Evolutionary conservation across 2,888 invertebrate genomes (phyloP), one percentile per base, ranked within the genome.

Genomic region (Dichetophora obliterata): DNA sequence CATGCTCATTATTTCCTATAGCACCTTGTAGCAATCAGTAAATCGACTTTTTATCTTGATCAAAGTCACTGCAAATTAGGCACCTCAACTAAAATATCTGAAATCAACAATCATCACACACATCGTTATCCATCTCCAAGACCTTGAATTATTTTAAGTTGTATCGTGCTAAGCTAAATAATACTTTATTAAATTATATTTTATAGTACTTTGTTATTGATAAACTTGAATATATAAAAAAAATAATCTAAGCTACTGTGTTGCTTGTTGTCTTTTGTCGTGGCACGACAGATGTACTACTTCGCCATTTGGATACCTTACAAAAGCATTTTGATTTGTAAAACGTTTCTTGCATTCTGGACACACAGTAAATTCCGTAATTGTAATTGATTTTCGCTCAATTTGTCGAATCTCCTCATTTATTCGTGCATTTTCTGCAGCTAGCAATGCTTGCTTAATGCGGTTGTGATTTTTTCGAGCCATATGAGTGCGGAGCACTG

Each of bases 241-340:
- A 59, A 9, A 24, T 14, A 27, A 59, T 2, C 4, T 59, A 14
- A 59, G 16, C 9, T 27, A 27, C 11, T 59, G 54, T 19, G 66
- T 43, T 2, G 65, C 59, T 50, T 80, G 63, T 2, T 76, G 81
- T 48, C 78, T 83, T 19, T 85, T 86, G 75, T 87, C 93, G 84
- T 94, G 93, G 89, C 98, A 98, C 5, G 95, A 96, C 86, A 95
- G 96, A 90, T 98, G 98, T 1, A 98, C 96, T 24, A 98, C 93
- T 82, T 96, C 95, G 3, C 97, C 97, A 88, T 95, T 95, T 1
- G 98, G 96, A 89, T 95, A 96, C 66, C 97, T 92, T 6, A 97
- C 96, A 89, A 98, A 96, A 31, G 98, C 98, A 90, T 97, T 96
- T 90, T 96, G 95, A 89, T 96, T 96, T 22, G 95, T 95, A 89